phyloP scores from a whole-genome alignment of 2,113 vertebrate species.

The Noturus placidus region DNA sequence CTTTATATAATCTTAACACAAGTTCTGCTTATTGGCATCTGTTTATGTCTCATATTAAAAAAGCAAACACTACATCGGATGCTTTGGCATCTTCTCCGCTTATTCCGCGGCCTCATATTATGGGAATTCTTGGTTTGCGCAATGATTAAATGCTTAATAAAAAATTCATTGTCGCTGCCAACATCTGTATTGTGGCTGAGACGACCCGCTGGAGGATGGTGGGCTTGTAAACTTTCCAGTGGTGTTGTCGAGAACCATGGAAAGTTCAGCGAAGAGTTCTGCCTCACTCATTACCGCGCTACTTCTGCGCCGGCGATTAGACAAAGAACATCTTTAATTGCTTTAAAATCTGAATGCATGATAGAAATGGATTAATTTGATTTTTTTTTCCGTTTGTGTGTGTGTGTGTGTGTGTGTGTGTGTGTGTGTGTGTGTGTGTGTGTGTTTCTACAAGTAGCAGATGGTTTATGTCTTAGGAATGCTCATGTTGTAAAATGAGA shows the following conservation, averaged over 20 bases:
- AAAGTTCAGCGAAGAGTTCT: constrained; percentile 99
- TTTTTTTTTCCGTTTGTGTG: constrained; percentile 81
- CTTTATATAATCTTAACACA: constrained; percentile 74
- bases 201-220: constrained; percentile 97
- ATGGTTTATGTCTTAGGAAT: constrained; percentile 99
- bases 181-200: constrained; percentile 98
- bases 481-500: constrained; percentile 99
- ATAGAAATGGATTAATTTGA: constrained; percentile 99
- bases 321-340: constrained; percentile 99
- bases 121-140: constrained; percentile 77
- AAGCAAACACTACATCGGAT: constrained; percentile 72
- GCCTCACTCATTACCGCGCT: constrained; percentile 97
- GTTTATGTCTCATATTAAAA: constrained; percentile 79
- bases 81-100: constrained; percentile 74
- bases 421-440: constrained; percentile 18
- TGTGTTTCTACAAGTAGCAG: constrained; percentile 99
- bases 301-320: constrained; percentile 98
- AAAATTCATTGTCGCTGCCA: constrained; percentile 79
- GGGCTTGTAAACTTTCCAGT: constrained; percentile 99
- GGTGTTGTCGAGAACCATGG: constrained; percentile 91
- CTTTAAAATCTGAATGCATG: constrained; percentile 99
- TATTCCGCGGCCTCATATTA: constrained; percentile 73
- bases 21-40: constrained; percentile 73
- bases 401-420: constrained; percentile 15
- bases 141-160: constrained; percentile 84